phyloP scores from a whole-genome alignment of 2,113 vertebrate genomes.

The Corythoichthys haematopterus region DNA sequence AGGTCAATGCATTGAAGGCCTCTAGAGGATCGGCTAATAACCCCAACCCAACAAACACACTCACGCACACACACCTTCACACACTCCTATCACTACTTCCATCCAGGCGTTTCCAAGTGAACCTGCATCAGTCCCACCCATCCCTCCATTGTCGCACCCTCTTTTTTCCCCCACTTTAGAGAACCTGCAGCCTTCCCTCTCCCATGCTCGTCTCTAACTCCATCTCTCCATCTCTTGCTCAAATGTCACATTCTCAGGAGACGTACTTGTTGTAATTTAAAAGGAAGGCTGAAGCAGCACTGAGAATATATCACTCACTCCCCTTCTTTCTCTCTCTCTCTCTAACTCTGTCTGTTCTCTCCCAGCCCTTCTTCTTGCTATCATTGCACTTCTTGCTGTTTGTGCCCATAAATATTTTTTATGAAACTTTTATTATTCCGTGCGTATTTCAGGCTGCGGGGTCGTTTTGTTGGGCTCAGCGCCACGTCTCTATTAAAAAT shows the following conservation, averaged over 20 bases:
- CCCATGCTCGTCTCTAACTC: conserved; percentile 43
- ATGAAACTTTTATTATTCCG: conserved; percentile 20
- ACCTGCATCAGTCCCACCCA: conserved; percentile 4
- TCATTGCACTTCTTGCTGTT: conserved; percentile 31
- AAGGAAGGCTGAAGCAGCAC: conserved; percentile 68
- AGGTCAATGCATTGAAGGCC: conserved; percentile 69
- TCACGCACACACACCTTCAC: conserved; percentile 18
- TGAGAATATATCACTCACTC: conserved; percentile 46
- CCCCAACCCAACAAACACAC: conserved; percentile 10
- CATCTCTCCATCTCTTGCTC: conserved; percentile 52
- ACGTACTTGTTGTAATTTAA: conserved; percentile 66
- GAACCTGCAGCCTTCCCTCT: conserved; percentile 40
- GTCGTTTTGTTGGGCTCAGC: conserved; percentile 17
- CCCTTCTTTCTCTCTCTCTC: conserved; percentile 32
- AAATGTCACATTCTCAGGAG: conserved; percentile 70
- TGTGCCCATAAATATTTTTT: conserved; percentile 26
- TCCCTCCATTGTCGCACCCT: not conserved
- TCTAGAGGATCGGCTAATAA: conserved; percentile 62
- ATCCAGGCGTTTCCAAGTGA: conserved; percentile 43
- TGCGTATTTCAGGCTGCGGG: conserved; percentile 18
- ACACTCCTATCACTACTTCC: conserved; percentile 46
- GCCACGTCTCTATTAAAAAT: conserved; percentile 41
- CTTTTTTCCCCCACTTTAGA: conserved; percentile 16
- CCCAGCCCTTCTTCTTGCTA: conserved; percentile 23
- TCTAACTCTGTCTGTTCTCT: conserved; percentile 27